These are phyloP conservation scores for Furnarius figulus DNA, from an alignment of 2,113 vertebrate genomes.

Conservation along the genomic window DNA sequence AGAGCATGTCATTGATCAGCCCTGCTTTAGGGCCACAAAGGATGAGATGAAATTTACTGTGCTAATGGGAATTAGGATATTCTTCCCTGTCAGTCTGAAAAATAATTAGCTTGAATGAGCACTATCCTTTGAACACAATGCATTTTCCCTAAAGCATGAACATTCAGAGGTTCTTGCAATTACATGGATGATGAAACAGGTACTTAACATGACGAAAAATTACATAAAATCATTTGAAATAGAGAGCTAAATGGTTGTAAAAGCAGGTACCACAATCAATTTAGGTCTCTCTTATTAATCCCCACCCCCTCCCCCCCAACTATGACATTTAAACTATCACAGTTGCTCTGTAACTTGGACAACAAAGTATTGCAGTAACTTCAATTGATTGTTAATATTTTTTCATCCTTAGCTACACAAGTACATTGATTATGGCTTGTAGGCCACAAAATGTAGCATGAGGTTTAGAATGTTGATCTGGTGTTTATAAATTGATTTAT, in stretches of 20 bases:
- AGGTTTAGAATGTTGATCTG: not conserved
- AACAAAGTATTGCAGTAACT: not conserved
- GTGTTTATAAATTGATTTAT: not conserved
- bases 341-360: not conserved
- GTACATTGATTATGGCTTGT: not conserved
- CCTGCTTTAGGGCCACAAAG: not conserved
- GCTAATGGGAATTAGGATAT: conserved; percentile 64
- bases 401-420: not conserved
- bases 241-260: not conserved
- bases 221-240: not conserved
- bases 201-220: not conserved
- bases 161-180: conserved; percentile 14
- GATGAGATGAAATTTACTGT: not conserved
- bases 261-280: not conserved
- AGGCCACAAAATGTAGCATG: not conserved
- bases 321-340: not conserved
- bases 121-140: not conserved
- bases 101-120: conserved; percentile 51
- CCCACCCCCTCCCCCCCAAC: not conserved
- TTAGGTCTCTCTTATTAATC: not conserved
- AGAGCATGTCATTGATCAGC: not conserved
- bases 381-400: not conserved
- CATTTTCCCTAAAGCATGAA: not conserved
- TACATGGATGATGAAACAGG: not conserved
- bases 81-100: conserved; percentile 46